These are phyloP conservation scores for Equus quagga DNA, from an alignment of 2,113 vertebrate genomes.

Conservation along the genomic window DNA sequence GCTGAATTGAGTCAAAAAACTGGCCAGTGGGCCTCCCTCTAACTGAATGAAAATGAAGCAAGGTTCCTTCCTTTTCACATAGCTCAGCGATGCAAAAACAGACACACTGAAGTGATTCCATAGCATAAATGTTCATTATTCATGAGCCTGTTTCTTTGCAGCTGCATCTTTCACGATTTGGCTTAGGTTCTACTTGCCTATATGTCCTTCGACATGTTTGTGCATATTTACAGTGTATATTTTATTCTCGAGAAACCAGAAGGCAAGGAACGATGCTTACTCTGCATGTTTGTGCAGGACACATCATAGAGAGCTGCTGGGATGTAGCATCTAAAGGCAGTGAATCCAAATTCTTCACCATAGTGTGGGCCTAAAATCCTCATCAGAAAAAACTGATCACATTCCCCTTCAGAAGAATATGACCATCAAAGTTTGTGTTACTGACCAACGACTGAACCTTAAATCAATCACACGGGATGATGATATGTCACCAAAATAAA, in stretches of 20 bases:
- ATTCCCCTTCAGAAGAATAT: background rate
- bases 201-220: slow-evolving; percentile 45
- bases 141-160: slow-evolving; percentile 29
- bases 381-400: background rate
- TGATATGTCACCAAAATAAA: background rate
- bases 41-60: slow-evolving; percentile 60
- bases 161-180: slow-evolving; percentile 13
- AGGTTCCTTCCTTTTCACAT: slow-evolving; percentile 43
- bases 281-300: background rate
- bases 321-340: background rate
- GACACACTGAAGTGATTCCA: slow-evolving; percentile 13
- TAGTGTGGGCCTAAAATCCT: background rate
- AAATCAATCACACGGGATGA: background rate
- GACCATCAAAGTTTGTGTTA: background rate
- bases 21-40: slow-evolving; percentile 61
- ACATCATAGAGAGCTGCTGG: background rate
- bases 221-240: background rate
- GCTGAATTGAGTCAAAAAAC: slow-evolving; percentile 65
- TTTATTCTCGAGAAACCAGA: background rate
- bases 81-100: slow-evolving; percentile 52
- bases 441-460: background rate
- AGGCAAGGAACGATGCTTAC: background rate
- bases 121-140: slow-evolving; percentile 47
- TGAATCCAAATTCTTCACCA: background rate
- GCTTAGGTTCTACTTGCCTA: background rate